Percentiles rank a stretch among this genome's conserved stretches.
phyloP scores from a whole-genome alignment of 2,113 vertebrate species.

The Motacilla alba region DNA sequence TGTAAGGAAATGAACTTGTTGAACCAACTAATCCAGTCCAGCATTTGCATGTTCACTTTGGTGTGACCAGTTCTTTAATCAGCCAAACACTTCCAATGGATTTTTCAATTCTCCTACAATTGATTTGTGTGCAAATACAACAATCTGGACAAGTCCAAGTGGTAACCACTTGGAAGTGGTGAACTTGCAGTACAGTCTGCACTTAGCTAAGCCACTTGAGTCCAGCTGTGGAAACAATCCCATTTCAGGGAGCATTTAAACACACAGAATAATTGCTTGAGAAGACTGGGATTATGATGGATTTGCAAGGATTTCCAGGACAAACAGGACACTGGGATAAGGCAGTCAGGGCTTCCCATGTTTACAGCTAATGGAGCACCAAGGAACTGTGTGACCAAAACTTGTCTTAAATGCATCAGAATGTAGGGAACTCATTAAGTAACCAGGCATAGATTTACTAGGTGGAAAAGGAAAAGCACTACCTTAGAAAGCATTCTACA shows the following conservation, averaged over 20 bases:
- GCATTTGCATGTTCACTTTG: neutral
- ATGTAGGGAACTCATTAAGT: neutral
- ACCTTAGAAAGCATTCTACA: neutral
- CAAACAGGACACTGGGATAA: neutral
- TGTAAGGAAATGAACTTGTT: neutral
- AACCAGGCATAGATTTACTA: neutral
- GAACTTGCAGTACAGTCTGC: neutral
- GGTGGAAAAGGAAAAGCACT: neutral
- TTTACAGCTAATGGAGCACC: neutral
- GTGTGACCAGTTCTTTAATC: neutral
- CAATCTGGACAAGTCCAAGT: neutral
- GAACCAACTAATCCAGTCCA: neutral
- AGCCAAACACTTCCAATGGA: neutral
- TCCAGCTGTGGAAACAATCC: neutral
- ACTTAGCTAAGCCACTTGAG: neutral
- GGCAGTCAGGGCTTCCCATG: neutral
- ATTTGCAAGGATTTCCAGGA: neutral
- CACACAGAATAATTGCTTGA: neutral
- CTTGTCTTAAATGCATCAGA: neutral
- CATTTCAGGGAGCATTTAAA: neutral
- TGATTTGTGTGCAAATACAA: neutral
- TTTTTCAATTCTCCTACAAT: neutral
- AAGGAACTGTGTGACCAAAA: neutral
- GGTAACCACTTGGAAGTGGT: neutral
- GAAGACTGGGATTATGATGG: neutral